A percentile compares a stretch with the other conserved stretches of the same genome.
These are phyloP conservation scores for Antheraea mylitta DNA, from an alignment of 1,140 invertebrate genomes.

Conservation along the genomic window DNA sequence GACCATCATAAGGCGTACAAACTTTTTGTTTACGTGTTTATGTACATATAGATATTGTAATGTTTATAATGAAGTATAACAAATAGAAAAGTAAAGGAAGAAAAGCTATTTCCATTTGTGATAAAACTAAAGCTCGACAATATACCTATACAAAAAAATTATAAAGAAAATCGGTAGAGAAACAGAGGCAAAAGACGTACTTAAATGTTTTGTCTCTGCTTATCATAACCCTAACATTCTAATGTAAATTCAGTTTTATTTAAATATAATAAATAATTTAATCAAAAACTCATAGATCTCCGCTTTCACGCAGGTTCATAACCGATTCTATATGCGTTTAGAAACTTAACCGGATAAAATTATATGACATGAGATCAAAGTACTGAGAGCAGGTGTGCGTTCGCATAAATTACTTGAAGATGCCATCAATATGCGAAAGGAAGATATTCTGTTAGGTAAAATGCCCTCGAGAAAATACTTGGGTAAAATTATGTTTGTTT, in stretches of 20 bases:
- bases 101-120: too few species aligned
- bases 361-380: constrained; percentile 16
- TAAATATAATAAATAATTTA: background rate
- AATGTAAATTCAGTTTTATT: background rate
- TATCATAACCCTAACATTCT: too few species aligned
- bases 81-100: too few species aligned
- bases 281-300: background rate
- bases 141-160: too few species aligned
- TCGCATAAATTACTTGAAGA: background rate
- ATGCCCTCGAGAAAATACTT: background rate
- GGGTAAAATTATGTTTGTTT: background rate
- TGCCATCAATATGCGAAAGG: background rate
- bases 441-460: background rate
- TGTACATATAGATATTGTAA: too few species aligned
- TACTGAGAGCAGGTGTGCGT: constrained; percentile 7
- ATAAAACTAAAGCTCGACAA: too few species aligned
- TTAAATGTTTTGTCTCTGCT: too few species aligned
- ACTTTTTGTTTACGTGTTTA: too few species aligned
- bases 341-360: constrained; percentile 16
- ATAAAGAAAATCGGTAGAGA: too few species aligned
- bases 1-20: too few species aligned
- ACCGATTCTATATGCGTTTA: constrained; percentile 19
- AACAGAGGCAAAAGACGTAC: too few species aligned
- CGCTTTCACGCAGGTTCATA: background rate
- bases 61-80: too few species aligned